phyloP scores from a whole-genome alignment of 2,113 vertebrate species.

The Prunella himalayana region DNA sequence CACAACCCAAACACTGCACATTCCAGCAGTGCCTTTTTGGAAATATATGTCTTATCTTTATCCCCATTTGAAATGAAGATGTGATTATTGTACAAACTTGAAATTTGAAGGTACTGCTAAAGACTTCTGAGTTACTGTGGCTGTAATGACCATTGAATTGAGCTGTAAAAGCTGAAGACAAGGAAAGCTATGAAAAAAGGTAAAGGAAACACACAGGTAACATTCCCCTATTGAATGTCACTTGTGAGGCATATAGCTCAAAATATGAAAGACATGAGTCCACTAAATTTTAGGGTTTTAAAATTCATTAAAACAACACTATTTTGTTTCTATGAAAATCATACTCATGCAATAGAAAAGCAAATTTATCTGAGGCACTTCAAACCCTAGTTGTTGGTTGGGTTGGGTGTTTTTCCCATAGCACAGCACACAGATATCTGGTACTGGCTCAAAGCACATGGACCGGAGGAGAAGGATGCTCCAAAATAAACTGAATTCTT shows the following conservation, averaged over 20 bases:
- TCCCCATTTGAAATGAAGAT: background rate
- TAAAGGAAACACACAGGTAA: background rate
- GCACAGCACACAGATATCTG: background rate
- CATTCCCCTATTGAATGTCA: too few species aligned
- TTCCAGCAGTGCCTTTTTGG: background rate
- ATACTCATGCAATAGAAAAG: background rate
- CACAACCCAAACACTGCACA: background rate
- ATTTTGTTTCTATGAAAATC: background rate
- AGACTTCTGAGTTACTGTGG: background rate
- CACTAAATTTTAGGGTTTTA: background rate
- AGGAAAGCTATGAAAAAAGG: background rate
- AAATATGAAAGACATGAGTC: background rate
- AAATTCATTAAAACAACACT: background rate
- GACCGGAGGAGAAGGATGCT: background rate
- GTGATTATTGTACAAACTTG: background rate
- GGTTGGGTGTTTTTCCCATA: background rate
- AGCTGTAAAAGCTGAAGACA: background rate
- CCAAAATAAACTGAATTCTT: background rate
- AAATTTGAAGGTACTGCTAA: background rate
- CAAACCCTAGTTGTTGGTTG: background rate
- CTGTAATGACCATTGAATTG: accelerated
- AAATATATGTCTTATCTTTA: background rate
- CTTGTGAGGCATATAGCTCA: background rate
- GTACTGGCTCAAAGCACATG: background rate
- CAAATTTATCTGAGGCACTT: background rate